Conservation (phyloP, 2,113 vertebrate genomes). For the Tachycineta bicolor region DNA sequence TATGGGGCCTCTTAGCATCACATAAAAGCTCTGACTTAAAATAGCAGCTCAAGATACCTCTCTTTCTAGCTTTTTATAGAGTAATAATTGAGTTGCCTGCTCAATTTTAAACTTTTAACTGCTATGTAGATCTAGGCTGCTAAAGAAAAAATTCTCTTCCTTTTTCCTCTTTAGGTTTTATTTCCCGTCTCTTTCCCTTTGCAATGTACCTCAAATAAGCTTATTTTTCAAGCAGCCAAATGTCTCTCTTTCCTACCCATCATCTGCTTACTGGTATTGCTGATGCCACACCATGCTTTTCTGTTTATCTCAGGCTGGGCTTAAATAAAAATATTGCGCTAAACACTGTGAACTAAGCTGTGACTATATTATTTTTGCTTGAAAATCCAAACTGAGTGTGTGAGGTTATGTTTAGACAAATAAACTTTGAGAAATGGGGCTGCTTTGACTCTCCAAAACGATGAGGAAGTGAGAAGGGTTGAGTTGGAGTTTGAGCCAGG, state of each 20-base stretch:
- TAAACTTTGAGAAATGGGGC: background rate
- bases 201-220: background rate
- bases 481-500: background rate
- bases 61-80: background rate
- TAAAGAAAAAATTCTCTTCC: background rate
- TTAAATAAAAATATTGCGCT: background rate
- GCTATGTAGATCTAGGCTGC: background rate
- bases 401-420: background rate
- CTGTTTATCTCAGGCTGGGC: background rate
- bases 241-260: background rate
- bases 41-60: background rate
- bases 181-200: background rate
- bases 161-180: background rate
- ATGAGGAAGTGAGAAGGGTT: background rate
- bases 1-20: background rate
- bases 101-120: background rate
- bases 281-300: fast-evolving
- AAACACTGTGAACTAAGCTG: background rate
- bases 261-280: background rate
- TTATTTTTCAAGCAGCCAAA: background rate
- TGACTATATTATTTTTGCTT: background rate
- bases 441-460: background rate
- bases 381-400: background rate
- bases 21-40: background rate
- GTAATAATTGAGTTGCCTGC: background rate